Conservation (phyloP, 2,888 invertebrate species). For the Drosophila gaucha region DNA sequence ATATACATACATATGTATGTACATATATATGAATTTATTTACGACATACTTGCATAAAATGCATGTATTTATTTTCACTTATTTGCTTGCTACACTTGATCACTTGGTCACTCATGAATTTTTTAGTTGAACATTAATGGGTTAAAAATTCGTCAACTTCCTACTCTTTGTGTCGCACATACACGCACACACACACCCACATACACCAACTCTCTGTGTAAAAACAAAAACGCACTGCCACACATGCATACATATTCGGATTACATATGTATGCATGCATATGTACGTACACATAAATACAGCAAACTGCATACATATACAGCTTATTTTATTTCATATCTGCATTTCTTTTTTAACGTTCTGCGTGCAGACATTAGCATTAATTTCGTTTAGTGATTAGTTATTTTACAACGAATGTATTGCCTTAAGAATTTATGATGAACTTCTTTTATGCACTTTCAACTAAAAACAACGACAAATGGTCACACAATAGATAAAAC, state of each 20-base stretch:
- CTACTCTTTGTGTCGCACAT: conserved; percentile 51
- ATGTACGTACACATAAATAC: conserved; percentile 62
- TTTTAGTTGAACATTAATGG: conserved; percentile 29
- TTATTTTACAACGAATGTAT: conserved; percentile 32
- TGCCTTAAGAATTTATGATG: conserved; percentile 29
- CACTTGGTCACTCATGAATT: background rate
- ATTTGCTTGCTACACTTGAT: background rate
- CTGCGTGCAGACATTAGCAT: conserved; percentile 43
- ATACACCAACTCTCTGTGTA: conserved; percentile 18
- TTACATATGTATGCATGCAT: conserved; percentile 48
- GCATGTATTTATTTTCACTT: conserved; percentile 12
- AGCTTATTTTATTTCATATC: conserved; percentile 57
- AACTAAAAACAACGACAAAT: conserved; percentile 63
- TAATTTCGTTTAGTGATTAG: conserved; percentile 20
- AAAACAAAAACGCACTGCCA: conserved; percentile 58
- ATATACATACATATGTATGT: background rate
- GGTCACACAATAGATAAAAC: conserved; percentile 61
- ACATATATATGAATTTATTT: conserved; percentile 10
- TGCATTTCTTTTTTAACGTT: conserved; percentile 35
- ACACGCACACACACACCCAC: background rate
- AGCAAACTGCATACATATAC: conserved; percentile 58
- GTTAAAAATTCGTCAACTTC: conserved; percentile 44
- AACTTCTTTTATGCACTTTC: conserved; percentile 57
- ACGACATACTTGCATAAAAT: conserved; percentile 13
- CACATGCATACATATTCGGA: conserved; percentile 47